Base-by-base conservation (phyloP, 1,140 invertebrate genomes). In the Diuraphis noxia region DNA sequence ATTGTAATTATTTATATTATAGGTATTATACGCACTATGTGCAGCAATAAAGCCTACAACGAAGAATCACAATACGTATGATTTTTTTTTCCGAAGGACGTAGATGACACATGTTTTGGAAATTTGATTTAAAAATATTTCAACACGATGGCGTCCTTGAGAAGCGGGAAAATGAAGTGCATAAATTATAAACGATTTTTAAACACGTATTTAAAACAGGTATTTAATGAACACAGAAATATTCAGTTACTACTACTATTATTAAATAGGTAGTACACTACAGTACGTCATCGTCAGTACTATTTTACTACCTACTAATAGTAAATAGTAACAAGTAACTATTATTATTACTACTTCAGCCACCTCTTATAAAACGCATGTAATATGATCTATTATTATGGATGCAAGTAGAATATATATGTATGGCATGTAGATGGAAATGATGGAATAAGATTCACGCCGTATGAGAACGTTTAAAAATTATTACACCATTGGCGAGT, bases 131-230 rank as follows among this genome's bases (percentile, higher is more conserved):
- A 52, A 86, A 86, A 52, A 86, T 86, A 86, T 86, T 86, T 86
- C 46, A 52, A 86, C 85, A 52, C 43, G n/a, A 9, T 1, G 43
- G 8, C 85, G 85, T 52, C 85, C 85, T 86, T 86, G 85, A 52
- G 43, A 86, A 86, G 43, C 84, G 85, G 85, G 43, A 86, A 86
- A 86, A 36, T 36, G 8, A 86, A 86, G 43, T 52, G 46, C 21
- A 86, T 86, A 86, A 86, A 86, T 86, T 86, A 86, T 86, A 86
- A 86, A 34, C 34, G 85, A 86, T 86, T 86, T 86, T 86, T 36
- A 86, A 86, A 86, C 85, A 46, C 85, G 85, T 86, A 86, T 86
- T 86, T 36, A 52, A 86, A 86, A 86, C 85, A 86, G 46, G 85
- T 86, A 86, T 86, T 86, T 52, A 52, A 86, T 86, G 43, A 49